Conservation (phyloP, 2,113 vertebrate species). For the Serinus canaria region DNA sequence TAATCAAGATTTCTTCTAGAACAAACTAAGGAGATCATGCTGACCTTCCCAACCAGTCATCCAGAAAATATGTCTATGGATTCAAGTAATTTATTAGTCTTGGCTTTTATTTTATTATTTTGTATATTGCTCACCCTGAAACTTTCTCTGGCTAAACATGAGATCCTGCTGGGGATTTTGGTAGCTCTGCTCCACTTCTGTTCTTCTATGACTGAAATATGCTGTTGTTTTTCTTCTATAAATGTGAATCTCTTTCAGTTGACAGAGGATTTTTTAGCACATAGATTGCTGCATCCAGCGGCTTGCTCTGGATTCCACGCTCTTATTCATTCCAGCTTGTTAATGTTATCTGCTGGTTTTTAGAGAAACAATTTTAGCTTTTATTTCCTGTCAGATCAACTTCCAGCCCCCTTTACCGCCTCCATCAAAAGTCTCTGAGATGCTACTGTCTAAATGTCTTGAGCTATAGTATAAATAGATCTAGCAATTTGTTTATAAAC, state of each 20-base stretch:
- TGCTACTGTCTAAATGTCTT: background rate
- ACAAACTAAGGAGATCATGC: background rate
- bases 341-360: constrained; percentile 29
- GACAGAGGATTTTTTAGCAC: background rate
- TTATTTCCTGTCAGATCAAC: constrained; percentile 53
- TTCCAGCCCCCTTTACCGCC: background rate
- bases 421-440: constrained; percentile 5
- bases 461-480: constrained; percentile 34
- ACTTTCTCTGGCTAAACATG: constrained; percentile 10
- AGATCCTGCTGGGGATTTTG: constrained; percentile 38
- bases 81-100: constrained; percentile 43
- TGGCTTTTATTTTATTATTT: constrained; percentile 40
- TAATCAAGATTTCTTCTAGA: constrained; percentile 52
- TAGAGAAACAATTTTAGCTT: constrained; percentile 38
- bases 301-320: background rate
- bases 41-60: constrained; percentile 10
- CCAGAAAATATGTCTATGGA: constrained; percentile 19
- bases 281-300: background rate
- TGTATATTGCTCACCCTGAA: background rate
- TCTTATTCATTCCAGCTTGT: constrained; percentile 10
- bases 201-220: background rate
- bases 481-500: constrained; percentile 46
- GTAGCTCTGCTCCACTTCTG: constrained; percentile 3
- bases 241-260: background rate
- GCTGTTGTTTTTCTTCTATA: background rate